These are phyloP conservation scores for Indicator indicator DNA, from an alignment of 2,113 vertebrate species.

Conservation along the genomic window DNA sequence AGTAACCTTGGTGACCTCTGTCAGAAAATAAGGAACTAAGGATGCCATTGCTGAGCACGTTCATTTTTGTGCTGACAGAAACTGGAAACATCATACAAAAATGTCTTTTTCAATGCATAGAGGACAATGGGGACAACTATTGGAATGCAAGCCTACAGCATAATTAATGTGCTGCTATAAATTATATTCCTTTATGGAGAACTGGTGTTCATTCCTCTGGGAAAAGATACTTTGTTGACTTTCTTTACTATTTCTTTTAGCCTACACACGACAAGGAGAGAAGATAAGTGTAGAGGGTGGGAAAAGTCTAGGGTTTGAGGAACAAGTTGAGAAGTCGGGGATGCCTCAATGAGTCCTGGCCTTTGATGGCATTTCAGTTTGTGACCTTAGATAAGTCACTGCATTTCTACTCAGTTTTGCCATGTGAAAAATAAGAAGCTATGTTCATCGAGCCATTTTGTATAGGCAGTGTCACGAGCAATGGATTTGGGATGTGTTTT, in stretches of 20 bases:
- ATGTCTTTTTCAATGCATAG: neutral
- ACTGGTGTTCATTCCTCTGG: neutral
- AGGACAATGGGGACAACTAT: accelerated
- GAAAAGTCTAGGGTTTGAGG: neutral
- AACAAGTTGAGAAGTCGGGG: neutral
- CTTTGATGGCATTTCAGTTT: neutral
- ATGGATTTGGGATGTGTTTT: neutral
- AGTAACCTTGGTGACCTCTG: constrained; percentile 3
- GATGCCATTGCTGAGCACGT: neutral
- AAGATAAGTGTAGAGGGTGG: neutral
- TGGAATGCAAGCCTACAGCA: neutral
- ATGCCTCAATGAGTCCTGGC: neutral
- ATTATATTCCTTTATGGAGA: neutral
- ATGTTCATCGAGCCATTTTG: neutral
- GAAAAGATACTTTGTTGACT: neutral
- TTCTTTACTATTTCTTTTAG: neutral
- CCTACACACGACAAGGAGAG: neutral
- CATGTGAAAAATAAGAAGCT: neutral
- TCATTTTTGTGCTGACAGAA: neutral
- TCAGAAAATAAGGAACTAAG: neutral
- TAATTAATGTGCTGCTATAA: neutral
- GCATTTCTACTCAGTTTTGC: neutral
- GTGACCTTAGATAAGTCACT: neutral
- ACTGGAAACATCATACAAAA: neutral
- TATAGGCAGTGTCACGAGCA: neutral